Conservation (phyloP, 1,140 invertebrate genomes). For the Pseudobourletiella spinata region DNA sequence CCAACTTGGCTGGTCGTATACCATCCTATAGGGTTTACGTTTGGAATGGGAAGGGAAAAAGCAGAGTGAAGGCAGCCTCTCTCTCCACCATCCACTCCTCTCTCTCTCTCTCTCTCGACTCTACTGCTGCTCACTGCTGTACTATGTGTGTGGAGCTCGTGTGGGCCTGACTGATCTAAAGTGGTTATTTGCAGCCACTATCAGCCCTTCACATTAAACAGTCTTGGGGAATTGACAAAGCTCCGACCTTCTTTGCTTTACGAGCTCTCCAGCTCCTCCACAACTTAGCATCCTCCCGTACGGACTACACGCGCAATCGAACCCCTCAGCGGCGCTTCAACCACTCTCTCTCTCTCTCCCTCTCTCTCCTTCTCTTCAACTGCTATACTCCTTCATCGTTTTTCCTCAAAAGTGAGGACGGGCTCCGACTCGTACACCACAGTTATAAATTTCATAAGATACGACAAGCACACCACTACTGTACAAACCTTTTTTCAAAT, state of each 20-base stretch:
- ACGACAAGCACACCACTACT: too few species aligned
- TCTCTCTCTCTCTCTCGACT: slow-evolving; percentile 1
- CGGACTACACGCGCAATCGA: too few species aligned
- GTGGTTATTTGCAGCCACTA: slow-evolving; percentile 35
- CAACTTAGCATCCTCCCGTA: neutral
- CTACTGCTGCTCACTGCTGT: too few species aligned
- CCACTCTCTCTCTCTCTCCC: neutral
- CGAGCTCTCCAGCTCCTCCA: slow-evolving; percentile 1
- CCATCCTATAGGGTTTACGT: slow-evolving; percentile 15
- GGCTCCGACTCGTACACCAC: too few species aligned
- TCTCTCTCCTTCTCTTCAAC: neutral
- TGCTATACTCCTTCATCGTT: too few species aligned
- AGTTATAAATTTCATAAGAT: too few species aligned
- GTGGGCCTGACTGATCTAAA: slow-evolving; percentile 33
- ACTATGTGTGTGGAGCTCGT: too few species aligned
- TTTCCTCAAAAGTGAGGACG: too few species aligned
- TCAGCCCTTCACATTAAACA: slow-evolving; percentile 35
- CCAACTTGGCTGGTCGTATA: too few species aligned
- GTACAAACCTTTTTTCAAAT: too few species aligned
- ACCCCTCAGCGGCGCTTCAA: neutral
- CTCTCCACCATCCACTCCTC: neutral
- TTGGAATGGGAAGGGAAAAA: slow-evolving; percentile 17
- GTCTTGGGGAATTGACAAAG: slow-evolving; percentile 33
- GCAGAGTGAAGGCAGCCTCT: slow-evolving; percentile 3
- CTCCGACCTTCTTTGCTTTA: slow-evolving; percentile 15